These are phyloP conservation scores for Phyllopteryx taeniolatus DNA, from an alignment of 2,113 vertebrate genomes.

Conservation along the genomic window DNA sequence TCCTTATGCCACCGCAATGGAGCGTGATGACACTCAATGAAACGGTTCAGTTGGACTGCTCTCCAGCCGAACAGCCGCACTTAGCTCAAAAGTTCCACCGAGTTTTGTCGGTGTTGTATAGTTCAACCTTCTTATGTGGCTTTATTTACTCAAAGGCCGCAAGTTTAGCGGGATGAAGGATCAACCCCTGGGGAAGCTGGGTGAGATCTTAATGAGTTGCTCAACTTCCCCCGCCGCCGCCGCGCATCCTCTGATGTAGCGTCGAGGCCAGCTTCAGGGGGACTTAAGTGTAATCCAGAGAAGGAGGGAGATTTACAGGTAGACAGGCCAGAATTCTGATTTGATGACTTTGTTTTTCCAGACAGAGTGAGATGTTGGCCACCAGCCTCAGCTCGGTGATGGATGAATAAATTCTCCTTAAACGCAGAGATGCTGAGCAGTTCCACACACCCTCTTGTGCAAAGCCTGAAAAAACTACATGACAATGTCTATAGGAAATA, in stretches of 20 bases:
- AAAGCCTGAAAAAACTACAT: background rate
- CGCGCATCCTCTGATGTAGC: constrained; percentile 73
- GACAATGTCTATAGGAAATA: too few relatives aligned
- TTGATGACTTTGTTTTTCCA: constrained; percentile 76
- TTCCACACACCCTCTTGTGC: background rate
- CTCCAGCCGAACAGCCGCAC: constrained; percentile 51
- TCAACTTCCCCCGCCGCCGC: constrained; percentile 64
- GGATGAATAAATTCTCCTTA: constrained; percentile 17
- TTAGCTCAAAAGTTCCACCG: constrained; percentile 57
- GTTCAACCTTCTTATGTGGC: constrained; percentile 67
- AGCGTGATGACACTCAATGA: constrained; percentile 38
- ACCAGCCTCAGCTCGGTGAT: constrained; percentile 18
- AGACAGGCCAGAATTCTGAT: constrained; percentile 70
- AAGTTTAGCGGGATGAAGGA: constrained; percentile 67
- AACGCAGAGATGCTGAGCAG: background rate
- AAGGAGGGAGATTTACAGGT: constrained; percentile 71
- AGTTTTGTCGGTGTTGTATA: constrained; percentile 65
- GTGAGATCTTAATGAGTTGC: constrained; percentile 75
- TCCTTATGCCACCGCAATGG: too few relatives aligned
- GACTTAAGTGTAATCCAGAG: constrained; percentile 75
- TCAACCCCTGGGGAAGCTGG: constrained; percentile 53
- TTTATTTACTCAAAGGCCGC: constrained; percentile 72
- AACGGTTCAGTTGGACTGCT: constrained; percentile 52
- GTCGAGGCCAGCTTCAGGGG: constrained; percentile 67
- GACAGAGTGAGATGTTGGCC: constrained; percentile 54